These are phyloP conservation scores for Anguilla pacifica DNA, from an alignment of 2,797 vertebrate species.

Conservation along the genomic window DNA sequence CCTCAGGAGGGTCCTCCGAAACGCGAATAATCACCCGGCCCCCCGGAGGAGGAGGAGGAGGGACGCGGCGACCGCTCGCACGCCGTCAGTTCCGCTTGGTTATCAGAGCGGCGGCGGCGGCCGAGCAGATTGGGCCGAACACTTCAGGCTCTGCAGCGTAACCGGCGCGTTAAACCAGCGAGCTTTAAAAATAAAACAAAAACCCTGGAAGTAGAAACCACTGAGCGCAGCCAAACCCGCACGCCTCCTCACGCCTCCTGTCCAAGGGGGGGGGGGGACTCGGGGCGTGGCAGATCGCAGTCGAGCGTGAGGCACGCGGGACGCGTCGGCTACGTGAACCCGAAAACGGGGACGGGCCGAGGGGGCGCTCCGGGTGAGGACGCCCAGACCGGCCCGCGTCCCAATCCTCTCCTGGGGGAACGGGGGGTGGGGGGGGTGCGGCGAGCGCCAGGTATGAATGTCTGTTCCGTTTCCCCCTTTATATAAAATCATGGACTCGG, in stretches of 20 bases:
- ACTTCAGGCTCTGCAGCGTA: conserved; percentile 40
- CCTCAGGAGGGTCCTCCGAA: conserved; percentile 21
- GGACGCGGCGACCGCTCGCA: conserved; percentile 40
- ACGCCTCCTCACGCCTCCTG: not conserved
- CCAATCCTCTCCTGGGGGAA: conserved; percentile 6
- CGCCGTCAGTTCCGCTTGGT: conserved; percentile 47
- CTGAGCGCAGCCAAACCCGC: conserved; percentile 8
- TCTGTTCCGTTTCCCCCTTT: not conserved
- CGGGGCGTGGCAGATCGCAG: not conserved
- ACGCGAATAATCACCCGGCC: conserved; percentile 41
- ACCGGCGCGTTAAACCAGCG: conserved; percentile 38
- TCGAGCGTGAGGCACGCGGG: conserved; percentile 1
- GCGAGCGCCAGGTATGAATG: conserved; percentile 13
- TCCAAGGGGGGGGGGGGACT: not conserved
- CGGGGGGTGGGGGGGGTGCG: not conserved
- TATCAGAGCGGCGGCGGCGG: conserved; percentile 34
- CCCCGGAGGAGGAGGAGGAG: conserved; percentile 36
- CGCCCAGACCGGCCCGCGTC: not conserved
- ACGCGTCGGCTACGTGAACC: not conserved
- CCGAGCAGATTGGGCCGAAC: conserved; percentile 44
- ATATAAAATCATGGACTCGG: conserved; percentile 11
- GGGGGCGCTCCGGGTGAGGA: not conserved
- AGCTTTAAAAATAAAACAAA: conserved; percentile 16
- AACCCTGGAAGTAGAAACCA: conserved; percentile 15
- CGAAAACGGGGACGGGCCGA: conserved; percentile 1